These are phyloP conservation scores for Marcusenius ussheri DNA, from an alignment of 2,113 vertebrate genomes.

Conservation along the genomic window DNA sequence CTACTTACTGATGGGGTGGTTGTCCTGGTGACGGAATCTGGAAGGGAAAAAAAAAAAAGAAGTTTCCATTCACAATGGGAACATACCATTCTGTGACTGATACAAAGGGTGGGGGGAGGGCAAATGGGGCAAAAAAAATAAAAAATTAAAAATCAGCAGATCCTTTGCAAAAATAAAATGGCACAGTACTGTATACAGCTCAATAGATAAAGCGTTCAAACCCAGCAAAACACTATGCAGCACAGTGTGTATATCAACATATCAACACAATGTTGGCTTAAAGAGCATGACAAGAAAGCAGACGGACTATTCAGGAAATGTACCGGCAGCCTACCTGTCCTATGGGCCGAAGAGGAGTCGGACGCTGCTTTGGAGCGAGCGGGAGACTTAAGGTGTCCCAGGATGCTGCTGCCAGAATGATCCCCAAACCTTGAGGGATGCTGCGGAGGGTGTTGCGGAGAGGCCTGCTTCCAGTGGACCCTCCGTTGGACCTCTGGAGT, in stretches of 20 bases:
- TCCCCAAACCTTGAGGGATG: slow-evolving; percentile 80
- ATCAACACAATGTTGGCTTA: neutral
- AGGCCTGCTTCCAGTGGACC: slow-evolving; percentile 88
- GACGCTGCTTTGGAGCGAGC: slow-evolving; percentile 84
- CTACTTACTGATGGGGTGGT: slow-evolving; percentile 81
- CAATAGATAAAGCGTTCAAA: neutral
- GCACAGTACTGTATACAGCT: neutral
- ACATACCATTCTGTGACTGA: neutral
- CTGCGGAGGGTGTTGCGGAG: slow-evolving; percentile 72
- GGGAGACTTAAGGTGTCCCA: slow-evolving; percentile 83
- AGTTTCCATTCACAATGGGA: neutral
- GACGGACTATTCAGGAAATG: neutral
- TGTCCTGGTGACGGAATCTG: slow-evolving; percentile 84
- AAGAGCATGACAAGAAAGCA: neutral
- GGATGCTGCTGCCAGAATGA: slow-evolving; percentile 61
- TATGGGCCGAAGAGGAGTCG: slow-evolving; percentile 79
- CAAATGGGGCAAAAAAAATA: neutral
- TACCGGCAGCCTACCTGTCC: slow-evolving; percentile 60
- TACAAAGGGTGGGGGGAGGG: neutral
- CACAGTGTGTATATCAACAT: neutral
- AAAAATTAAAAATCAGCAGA: neutral
- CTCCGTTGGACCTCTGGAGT: slow-evolving; percentile 90
- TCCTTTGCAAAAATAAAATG: neutral
- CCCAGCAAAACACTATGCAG: neutral
- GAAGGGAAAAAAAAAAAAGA: slow-evolving; percentile 21